Evolutionary conservation across 2,888 invertebrate species (phyloP), one percentile per base, ranked within the genome.

Genomic region (Panopea generosa): DNA sequence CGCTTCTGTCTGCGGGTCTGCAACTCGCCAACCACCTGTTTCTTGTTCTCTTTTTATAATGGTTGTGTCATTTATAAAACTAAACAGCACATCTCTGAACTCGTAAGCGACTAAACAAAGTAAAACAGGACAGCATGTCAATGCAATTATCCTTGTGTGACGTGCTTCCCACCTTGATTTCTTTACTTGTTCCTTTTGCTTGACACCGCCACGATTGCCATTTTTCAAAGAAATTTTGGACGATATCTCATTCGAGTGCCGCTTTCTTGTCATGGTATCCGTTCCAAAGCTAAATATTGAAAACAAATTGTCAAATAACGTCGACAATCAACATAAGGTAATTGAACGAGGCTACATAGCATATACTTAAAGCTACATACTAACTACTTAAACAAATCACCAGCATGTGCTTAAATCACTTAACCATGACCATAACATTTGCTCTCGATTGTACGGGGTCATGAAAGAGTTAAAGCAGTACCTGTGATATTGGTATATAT

Each of bases 1-100:
- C 6, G 62, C 38, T 20, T 76, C 43, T 0, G 83, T 83, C 2
- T 76, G 71, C 2, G 53, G 63, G 50, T 82, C 80, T 14, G 89
- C 84, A 27, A 71, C 24, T 22, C 84, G 56, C 90, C 90, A 90
- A 2, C 86, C 87, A 22, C 86, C 79, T 20, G 38, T 57, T 26
- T 43, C 33, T 6, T 16, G 1, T n/a, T 47, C 16, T 20, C 16
- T 16, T 20, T 6, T 6, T 16, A 20, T 16, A 6, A 16, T 47
- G 3, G 3, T 18, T 47, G 6, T 3, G 18, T 49, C 47, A 60
- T 49, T 29, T 33, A 18, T 2, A 4, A 4, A 4, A 33, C 33
- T 33, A 11, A 7, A 33, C 11, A 33, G 33, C 6, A 33, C 16
- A 2, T 2, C 11, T 18, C n/a, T 26, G n/a, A 65, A 45, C 20